phyloP scores from a whole-genome alignment of 2,888 invertebrate genomes.

The Tribolium freemani region DNA sequence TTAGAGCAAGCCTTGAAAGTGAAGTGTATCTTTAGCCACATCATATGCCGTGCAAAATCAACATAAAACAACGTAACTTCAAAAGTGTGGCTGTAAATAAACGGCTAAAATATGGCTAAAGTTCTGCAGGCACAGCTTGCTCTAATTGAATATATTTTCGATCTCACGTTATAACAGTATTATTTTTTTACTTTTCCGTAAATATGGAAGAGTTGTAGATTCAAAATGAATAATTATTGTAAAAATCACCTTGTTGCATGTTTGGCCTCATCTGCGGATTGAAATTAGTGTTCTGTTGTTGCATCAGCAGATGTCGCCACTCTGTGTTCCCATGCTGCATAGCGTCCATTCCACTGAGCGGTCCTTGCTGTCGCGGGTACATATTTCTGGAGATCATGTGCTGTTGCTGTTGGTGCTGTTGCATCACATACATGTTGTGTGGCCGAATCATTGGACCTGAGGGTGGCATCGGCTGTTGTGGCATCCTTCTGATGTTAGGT shows the following conservation, averaged over 20 bases:
- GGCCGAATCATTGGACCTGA: constrained; percentile 81
- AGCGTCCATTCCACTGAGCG: constrained; percentile 72
- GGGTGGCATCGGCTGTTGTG: constrained; percentile 81
- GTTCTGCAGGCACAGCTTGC: too few species aligned
- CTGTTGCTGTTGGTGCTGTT: constrained; percentile 70
- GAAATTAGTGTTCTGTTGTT: constrained; percentile 67
- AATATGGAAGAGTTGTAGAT: background rate
- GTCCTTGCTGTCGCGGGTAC: constrained; percentile 72
- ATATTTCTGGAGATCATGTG: constrained; percentile 67
- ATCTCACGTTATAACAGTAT: too few species aligned
- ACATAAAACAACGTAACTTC: too few species aligned
- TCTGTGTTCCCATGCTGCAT: constrained; percentile 71
- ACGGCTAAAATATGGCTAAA: too few species aligned
- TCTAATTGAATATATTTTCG: too few species aligned
- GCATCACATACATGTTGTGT: constrained; percentile 74
- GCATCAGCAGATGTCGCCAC: constrained; percentile 78
- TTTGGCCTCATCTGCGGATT: constrained; percentile 70
- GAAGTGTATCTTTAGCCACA: too few species aligned
- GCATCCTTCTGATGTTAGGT: constrained; percentile 74
- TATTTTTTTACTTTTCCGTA: background rate
- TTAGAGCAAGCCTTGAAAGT: too few species aligned
- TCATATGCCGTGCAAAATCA: too few species aligned
- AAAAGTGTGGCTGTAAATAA: too few species aligned
- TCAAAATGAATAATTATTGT: too few species aligned
- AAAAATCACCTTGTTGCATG: constrained; percentile 67